Percentiles rank a stretch among this genome's conserved stretches.
phyloP scores from a whole-genome alignment of 2,113 vertebrate genomes.

The Gopherus evgoodei region DNA sequence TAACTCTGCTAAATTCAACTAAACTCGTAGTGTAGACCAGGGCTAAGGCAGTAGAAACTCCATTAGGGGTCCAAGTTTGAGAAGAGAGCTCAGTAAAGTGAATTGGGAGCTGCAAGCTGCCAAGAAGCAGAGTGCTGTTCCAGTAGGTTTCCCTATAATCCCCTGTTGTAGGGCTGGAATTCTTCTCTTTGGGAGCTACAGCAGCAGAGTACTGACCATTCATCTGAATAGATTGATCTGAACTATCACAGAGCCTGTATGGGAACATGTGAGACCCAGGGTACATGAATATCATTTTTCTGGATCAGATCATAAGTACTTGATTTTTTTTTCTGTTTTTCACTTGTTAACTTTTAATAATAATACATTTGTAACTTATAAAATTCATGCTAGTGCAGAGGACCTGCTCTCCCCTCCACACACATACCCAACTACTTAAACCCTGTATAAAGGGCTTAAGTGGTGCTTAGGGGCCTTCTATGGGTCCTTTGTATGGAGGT shows the following conservation, averaged over 20 bases:
- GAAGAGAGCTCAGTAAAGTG: neutral
- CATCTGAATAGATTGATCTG: neutral
- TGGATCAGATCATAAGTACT: neutral
- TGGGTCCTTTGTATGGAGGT: neutral
- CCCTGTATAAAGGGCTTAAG: neutral
- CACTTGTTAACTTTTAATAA: too few species aligned
- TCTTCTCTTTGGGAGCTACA: neutral
- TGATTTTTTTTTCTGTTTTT: accelerated
- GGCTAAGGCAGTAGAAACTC: neutral
- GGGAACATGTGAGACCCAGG: neutral
- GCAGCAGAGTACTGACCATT: neutral
- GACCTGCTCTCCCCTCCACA: neutral
- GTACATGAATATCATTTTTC: neutral
- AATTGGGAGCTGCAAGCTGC: neutral
- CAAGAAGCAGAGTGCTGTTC: accelerated
- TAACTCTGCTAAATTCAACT: too few species aligned
- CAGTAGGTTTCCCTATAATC: neutral
- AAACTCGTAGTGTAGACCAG: too few species aligned
- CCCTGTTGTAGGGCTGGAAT: neutral
- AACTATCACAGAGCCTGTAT: neutral
- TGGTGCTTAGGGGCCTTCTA: neutral
- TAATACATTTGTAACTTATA: neutral
- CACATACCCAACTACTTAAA: neutral
- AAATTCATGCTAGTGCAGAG: neutral
- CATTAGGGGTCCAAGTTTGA: neutral